Percentiles rank a stretch among this genome's conserved stretches.
These are phyloP conservation scores for Heliothis peltigera DNA, from an alignment of 2,888 invertebrate species.

Conservation along the genomic window DNA sequence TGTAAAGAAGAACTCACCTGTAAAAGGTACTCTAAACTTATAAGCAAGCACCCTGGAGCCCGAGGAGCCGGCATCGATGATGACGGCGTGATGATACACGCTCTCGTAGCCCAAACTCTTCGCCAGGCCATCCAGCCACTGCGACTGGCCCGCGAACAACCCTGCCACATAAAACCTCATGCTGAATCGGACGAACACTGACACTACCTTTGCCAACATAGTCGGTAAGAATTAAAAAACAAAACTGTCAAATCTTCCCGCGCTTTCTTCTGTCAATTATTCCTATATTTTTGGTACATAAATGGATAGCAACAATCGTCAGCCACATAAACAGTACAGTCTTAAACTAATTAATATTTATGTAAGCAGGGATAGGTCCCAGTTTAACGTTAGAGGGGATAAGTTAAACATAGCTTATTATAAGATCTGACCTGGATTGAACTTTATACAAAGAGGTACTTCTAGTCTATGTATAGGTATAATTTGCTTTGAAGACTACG, in stretches of 20 bases:
- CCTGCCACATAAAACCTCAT: constrained; percentile 73
- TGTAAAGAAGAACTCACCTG: constrained; percentile 83
- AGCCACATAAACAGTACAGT: constrained; percentile 4
- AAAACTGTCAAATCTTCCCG: constrained; percentile 15
- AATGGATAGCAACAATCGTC: not conserved
- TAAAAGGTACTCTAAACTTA: constrained; percentile 94
- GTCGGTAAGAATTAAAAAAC: constrained; percentile 13
- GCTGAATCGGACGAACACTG: constrained; percentile 26
- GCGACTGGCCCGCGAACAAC: constrained; percentile 89
- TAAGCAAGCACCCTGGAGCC: constrained; percentile 96
- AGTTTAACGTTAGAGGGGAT: constrained; percentile 19
- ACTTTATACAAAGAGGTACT: constrained; percentile 21
- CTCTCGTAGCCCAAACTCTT: constrained; percentile 92
- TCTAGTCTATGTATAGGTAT: not conserved
- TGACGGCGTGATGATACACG: constrained; percentile 93
- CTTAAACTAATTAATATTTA: constrained; percentile 18
- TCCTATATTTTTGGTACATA: not conserved
- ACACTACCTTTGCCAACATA: constrained; percentile 25
- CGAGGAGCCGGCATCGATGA: constrained; percentile 98
- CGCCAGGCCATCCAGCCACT: constrained; percentile 93
- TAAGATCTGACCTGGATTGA: constrained; percentile 27
- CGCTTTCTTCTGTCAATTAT: constrained; percentile 3
- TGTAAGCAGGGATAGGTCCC: constrained; percentile 2
- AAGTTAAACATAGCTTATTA: constrained; percentile 18
- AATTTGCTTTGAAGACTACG: not conserved